phyloP scores from a whole-genome alignment of 2,113 vertebrate genomes.

The Phocoena sinus region DNA sequence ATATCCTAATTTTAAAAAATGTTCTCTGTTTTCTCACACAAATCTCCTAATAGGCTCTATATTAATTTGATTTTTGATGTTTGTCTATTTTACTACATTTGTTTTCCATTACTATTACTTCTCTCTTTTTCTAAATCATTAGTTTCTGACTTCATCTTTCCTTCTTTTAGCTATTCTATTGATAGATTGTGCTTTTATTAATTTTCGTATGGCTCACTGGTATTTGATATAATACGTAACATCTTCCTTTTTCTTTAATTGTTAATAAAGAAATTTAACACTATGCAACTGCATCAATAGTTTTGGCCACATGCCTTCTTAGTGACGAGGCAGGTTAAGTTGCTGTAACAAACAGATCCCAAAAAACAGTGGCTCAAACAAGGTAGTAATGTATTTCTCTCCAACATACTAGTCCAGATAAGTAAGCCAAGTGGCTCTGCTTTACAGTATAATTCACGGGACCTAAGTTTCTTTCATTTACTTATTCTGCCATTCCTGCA shows the following conservation, averaged over 20 bases:
- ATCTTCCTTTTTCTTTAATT: background rate
- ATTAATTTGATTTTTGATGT: background rate
- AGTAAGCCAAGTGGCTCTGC: background rate
- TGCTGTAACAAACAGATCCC: background rate
- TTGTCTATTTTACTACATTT: conserved; percentile 9
- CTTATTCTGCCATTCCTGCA: background rate
- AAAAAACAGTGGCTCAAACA: background rate
- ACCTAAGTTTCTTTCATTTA: background rate
- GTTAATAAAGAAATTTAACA: background rate
- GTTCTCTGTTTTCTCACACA: background rate
- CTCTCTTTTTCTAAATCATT: background rate
- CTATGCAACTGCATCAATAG: background rate
- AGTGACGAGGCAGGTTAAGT: background rate
- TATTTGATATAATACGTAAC: background rate
- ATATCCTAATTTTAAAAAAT: background rate
- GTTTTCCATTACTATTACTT: background rate
- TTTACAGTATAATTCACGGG: background rate
- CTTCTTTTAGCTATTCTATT: background rate
- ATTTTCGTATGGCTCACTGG: background rate
- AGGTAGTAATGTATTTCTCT: background rate
- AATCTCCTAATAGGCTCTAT: background rate
- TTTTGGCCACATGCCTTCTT: background rate
- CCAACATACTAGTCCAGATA: background rate
- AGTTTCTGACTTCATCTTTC: background rate
- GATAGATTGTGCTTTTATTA: background rate